Evolutionary conservation across 2,797 vertebrate genomes (phyloP).

Genomic region (Melanotaenia trifasciata): DNA sequence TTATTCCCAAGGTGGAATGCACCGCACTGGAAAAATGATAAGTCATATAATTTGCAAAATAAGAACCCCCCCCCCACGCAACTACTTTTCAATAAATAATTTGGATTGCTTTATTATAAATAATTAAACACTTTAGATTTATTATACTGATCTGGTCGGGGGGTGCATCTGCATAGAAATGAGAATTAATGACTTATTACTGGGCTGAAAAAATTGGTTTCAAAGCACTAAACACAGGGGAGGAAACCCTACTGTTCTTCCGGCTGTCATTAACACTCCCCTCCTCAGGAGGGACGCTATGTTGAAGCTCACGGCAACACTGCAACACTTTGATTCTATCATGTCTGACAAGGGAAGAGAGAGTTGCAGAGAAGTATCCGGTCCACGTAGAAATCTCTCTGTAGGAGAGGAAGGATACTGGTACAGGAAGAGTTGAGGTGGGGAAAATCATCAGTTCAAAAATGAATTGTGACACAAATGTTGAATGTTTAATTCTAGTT

Average conservation of each 20-base stretch:
- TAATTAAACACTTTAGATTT: neutral
- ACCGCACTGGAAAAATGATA: neutral
- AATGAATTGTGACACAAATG: neutral
- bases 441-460: neutral
- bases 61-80: neutral
- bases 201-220: neutral
- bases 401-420: neutral
- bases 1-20: neutral
- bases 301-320: neutral
- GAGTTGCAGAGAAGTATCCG: neutral
- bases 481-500: too few relatives aligned
- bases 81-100: neutral
- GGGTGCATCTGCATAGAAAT: neutral
- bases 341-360: neutral
- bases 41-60: neutral
- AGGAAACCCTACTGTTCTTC: neutral
- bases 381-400: neutral
- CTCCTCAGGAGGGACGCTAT: neutral
- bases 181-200: slow-evolving; percentile 1
- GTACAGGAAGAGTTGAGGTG: neutral
- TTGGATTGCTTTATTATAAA: neutral
- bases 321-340: neutral
- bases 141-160: neutral
- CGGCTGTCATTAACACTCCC: neutral
- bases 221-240: neutral